Evolutionary conservation across 2,797 vertebrate species (phyloP).

Genomic region (Sebastes kiyomatsui): DNA sequence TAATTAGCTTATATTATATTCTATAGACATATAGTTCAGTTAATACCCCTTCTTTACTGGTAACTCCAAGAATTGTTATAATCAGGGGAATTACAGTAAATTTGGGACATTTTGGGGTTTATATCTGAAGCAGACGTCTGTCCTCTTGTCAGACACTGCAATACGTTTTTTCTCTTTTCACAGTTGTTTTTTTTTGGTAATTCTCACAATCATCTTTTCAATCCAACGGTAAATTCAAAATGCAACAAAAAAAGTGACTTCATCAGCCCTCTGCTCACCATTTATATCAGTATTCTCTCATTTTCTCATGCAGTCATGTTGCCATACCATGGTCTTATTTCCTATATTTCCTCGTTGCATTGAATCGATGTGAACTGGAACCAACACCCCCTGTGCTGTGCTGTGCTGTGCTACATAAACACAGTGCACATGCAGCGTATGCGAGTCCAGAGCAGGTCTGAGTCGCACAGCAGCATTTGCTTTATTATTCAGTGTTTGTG

Average conservation of each 20-base stretch:
- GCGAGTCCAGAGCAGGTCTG: not conserved
- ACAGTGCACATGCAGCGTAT: not conserved
- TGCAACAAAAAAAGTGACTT: not conserved
- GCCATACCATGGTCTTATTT: not conserved
- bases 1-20: not conserved
- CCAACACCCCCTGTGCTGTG: not conserved
- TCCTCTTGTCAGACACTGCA: no score
- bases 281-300: not conserved
- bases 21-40: not conserved
- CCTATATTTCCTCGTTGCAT: not conserved
- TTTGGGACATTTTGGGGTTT: not conserved
- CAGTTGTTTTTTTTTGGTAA: not conserved
- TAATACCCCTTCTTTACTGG: not conserved
- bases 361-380: not conserved
- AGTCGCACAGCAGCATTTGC: slow-evolving; percentile 12
- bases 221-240: not conserved
- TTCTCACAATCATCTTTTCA: not conserved
- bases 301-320: not conserved
- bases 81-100: not conserved
- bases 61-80: not conserved
- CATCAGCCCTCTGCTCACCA: not conserved
- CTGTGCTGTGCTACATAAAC: not conserved
- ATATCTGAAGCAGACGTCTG: not conserved
- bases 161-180: not conserved
- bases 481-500: slow-evolving; percentile 5